Base-by-base conservation (phyloP, 2,797 vertebrate genomes). In the Brachyalestes nurse region DNA sequence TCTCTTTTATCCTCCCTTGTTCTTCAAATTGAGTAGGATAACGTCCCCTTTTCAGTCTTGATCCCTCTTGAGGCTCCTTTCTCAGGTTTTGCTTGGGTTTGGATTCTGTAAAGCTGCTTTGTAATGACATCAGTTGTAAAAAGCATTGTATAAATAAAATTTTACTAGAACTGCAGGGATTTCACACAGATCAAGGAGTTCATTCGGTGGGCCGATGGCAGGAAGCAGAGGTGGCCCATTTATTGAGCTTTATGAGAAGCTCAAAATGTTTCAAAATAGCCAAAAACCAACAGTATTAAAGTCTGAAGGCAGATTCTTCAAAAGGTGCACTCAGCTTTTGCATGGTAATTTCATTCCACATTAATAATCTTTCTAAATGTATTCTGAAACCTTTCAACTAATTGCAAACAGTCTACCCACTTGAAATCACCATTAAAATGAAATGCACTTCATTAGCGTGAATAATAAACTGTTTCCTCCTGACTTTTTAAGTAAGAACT, bases 251-350 rank as follows among this genome's bases (percentile, higher is more conserved):
- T 45, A 45, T 0, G 2, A 42, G 5, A 77, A 60, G 34, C 79
- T 80, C 10, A 74, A 82, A 5, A 1, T 13, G 16, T 25, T 5
- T 71, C 16, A 69, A 28, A 83, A 66, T 65, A 55, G 83, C 77
- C 4, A 51, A 60, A 34, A 77, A 55, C 0, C n/a, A 78, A 86
- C 17, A 61, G 25, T 23, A 57, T 19, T 42, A 87, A 72, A 3
- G 71, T 19, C 6, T 0, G 21, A 0, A 88, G 45, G 72, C 75
- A 85, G 69, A 49, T n/a, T 47, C 57, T 89, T 9, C 80, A 2
- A 45, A 45, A 85, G 53, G 7, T 90, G 25, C 13, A 53, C 34
- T 6, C 10, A 12, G 0, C 14, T 38, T 72, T 38, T 9, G 57
- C 57, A 38, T 57, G 69, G 14, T 34, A 72, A 51, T 72, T 34